These are phyloP conservation scores for Pygmarrhopalites habei DNA, from an alignment of 1,140 invertebrate genomes.

Conservation along the genomic window DNA sequence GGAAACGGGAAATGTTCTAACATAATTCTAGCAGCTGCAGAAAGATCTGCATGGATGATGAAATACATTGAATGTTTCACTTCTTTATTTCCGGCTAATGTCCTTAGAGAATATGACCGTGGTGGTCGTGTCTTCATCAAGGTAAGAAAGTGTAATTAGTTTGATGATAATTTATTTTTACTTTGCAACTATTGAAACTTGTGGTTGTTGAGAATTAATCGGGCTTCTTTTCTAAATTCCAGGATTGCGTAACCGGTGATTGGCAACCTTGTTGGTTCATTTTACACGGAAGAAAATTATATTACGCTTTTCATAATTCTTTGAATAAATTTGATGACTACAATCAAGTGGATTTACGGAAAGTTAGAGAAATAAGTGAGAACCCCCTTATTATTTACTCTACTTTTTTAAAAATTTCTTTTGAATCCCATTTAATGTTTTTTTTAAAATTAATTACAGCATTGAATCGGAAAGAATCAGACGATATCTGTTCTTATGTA, in stretches of 20 bases:
- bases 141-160: constrained; percentile 44
- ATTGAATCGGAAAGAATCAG: constrained; percentile 24
- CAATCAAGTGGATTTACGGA: constrained; percentile 62
- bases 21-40: constrained; percentile 52
- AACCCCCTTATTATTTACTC: constrained; percentile 16
- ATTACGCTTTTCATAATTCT: constrained; percentile 53
- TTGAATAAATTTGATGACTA: constrained; percentile 49
- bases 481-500: constrained; percentile 29
- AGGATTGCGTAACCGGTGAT: constrained; percentile 57
- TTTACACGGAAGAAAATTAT: constrained; percentile 59
- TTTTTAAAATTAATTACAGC: constrained; percentile 16
- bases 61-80: constrained; percentile 57
- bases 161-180: not conserved
- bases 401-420: constrained; percentile 18
- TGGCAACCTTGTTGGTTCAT: constrained; percentile 74
- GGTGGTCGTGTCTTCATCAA: constrained; percentile 62
- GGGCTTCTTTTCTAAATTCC: constrained; percentile 33
- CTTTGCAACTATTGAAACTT: not conserved
- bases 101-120: constrained; percentile 54
- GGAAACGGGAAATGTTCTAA: constrained; percentile 42
- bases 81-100: constrained; percentile 51
- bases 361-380: constrained; percentile 69
- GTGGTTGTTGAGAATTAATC: not conserved
- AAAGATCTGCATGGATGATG: constrained; percentile 60
- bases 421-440: constrained; percentile 1